Conservation (phyloP, 2,888 invertebrate species). For the Hydrotaea diabolus region DNA sequence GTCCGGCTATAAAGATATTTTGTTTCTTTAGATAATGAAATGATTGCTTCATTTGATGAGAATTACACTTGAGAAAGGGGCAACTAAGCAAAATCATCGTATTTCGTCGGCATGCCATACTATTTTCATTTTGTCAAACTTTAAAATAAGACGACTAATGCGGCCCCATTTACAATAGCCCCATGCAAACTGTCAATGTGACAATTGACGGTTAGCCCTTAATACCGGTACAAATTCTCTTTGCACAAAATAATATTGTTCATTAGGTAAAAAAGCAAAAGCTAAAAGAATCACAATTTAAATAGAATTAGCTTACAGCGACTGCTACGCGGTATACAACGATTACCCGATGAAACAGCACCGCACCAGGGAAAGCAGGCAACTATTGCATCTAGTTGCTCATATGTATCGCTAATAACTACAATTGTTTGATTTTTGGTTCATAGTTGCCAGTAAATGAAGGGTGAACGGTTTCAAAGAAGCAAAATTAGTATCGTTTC, state of each 20-base stretch:
- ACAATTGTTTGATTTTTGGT: constrained; percentile 3
- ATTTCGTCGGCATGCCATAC: too few species aligned
- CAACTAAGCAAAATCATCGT: too few species aligned
- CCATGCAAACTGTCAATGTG: too few species aligned
- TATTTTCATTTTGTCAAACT: too few species aligned
- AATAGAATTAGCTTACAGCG: constrained; percentile 82
- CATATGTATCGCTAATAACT: constrained; percentile 85
- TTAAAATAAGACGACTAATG: too few species aligned
- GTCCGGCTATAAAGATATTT: too few species aligned
- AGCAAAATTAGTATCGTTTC: constrained; percentile 45
- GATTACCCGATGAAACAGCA: constrained; percentile 83
- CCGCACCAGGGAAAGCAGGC: constrained; percentile 90
- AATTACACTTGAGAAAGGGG: too few species aligned
- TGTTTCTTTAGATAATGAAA: too few species aligned
- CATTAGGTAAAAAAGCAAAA: not conserved
- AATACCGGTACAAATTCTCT: too few species aligned
- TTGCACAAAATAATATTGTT: not conserved
- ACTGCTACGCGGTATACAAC: constrained; percentile 84
- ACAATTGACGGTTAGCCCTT: too few species aligned
- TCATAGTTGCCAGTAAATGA: not conserved
- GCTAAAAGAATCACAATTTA: not conserved
- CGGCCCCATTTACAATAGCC: too few species aligned
- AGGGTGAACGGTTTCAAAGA: constrained; percentile 4
- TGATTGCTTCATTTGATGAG: too few species aligned
- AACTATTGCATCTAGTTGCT: constrained; percentile 88